These are phyloP conservation scores for Neolamprologus toae DNA, from an alignment of 2,113 vertebrate species.

Conservation along the genomic window DNA sequence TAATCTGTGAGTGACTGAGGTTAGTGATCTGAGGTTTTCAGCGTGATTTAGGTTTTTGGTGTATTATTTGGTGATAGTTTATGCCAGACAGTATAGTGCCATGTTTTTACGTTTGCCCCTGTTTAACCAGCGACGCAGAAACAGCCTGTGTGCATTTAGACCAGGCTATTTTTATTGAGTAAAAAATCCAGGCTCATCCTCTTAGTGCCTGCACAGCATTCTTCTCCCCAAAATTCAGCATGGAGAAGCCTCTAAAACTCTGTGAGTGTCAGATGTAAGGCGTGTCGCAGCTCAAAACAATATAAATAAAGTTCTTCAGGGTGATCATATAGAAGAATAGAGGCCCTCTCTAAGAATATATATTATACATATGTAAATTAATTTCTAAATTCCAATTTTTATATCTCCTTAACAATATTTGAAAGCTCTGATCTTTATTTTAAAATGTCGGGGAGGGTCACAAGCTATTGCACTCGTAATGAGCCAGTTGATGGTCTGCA, in stretches of 20 bases:
- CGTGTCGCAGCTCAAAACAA: constrained; percentile 7
- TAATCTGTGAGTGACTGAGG: constrained; percentile 29
- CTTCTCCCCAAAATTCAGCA: neutral
- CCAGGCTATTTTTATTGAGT: constrained; percentile 9
- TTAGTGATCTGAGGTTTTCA: neutral
- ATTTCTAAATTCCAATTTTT: neutral
- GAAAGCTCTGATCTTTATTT: neutral
- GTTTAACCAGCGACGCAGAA: neutral
- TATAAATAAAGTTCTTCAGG: constrained; percentile 16
- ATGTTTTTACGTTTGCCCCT: neutral
- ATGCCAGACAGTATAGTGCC: neutral
- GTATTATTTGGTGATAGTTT: neutral
- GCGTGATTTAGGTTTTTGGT: neutral
- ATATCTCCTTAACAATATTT: neutral
- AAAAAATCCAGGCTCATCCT: constrained; percentile 19
- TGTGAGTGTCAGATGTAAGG: constrained; percentile 1
- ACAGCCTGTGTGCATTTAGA: neutral
- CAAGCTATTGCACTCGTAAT: neutral
- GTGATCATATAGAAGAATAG: neutral
- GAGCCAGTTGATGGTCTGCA: neutral
- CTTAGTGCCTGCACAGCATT: constrained; percentile 4
- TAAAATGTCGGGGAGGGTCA: neutral
- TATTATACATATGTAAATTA: neutral
- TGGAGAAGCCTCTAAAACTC: constrained; percentile 17
- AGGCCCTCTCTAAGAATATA: neutral